Evolutionary conservation across 2,888 invertebrate genomes (phyloP), one percentile per base, ranked within the genome.

Genomic region (Prosapia bicincta): DNA sequence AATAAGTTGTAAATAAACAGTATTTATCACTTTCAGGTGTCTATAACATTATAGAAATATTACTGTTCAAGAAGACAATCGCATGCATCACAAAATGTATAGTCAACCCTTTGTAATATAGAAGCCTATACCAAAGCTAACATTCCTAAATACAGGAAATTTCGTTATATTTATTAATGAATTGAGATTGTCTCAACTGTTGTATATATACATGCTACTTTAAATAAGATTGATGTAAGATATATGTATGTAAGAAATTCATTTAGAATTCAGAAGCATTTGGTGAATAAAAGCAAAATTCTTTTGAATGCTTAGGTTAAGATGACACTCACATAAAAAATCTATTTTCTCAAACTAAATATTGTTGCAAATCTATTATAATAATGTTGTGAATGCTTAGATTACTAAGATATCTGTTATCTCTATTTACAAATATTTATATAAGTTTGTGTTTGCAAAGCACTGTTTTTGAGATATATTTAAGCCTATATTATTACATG

Each of bases 121-220:
- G 79, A 80, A 81, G 79, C 79, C 80, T 78, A 90, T 90, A 89
- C 90, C 90, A 90, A 90, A 90, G 90, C 90, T 89, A 90, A 90
- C 90, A 90, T 90, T 90, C 90, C 90, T 89, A 88, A 89, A 79
- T 76, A 76, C 78, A 78, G 75, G 70, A 78, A 74, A 38, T 32
- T 32, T 71, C 71, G 68, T 73, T 75, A 71, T 65, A 70, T 74
- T 74, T 72, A 72, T 78, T 72, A 76, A 74, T 72, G 71, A 71
- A 66, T 68, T 6, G 71, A 71, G 75, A 28, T 75, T 71, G 71
- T 67, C 43, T 38, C 38, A 71, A 28, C 23, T 67, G 26, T 30
- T 67, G 20, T 66, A 32, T 71, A 71, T 71, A 71, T 75, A 75
- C 25, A 75, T 67, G 43, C 66, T 75, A 32, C 24, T 75, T 71